These are phyloP conservation scores for Philopotamus ludificatus DNA, from an alignment of 1,140 invertebrate genomes.

Conservation along the genomic window DNA sequence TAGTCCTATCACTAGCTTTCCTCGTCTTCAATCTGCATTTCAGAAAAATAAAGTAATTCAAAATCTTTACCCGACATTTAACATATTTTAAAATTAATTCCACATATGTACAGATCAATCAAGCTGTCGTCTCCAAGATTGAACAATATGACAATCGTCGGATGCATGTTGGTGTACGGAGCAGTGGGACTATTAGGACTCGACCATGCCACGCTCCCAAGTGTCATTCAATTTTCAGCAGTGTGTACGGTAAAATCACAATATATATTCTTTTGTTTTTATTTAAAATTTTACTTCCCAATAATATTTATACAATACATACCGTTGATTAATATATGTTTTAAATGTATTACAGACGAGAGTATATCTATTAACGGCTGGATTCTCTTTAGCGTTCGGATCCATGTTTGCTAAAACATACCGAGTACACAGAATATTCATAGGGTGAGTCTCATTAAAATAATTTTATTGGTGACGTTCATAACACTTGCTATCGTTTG, in stretches of 20 bases:
- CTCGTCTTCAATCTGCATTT: slow-evolving; percentile 86
- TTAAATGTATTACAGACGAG: slow-evolving; percentile 63
- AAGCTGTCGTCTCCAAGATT: slow-evolving; percentile 95
- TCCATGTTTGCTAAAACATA: slow-evolving; percentile 91
- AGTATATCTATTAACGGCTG: slow-evolving; percentile 82
- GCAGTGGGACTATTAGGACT: slow-evolving; percentile 89
- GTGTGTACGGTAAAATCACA: slow-evolving; percentile 85
- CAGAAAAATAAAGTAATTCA: slow-evolving; percentile 76
- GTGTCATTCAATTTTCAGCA: slow-evolving; percentile 69
- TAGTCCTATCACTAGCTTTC: slow-evolving; percentile 75
- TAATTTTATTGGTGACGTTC: not conserved
- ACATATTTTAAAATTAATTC: slow-evolving; percentile 5
- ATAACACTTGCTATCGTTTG: slow-evolving; percentile 34
- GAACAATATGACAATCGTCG: slow-evolving; percentile 94
- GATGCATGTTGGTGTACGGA: slow-evolving; percentile 89
- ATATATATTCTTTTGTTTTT: too few relatives aligned
- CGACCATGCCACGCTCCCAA: slow-evolving; percentile 74
- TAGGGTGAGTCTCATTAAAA: slow-evolving; percentile 52
- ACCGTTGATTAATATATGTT: not conserved
- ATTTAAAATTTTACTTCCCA: not conserved
- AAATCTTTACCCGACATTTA: slow-evolving; percentile 6
- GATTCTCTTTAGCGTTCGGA: slow-evolving; percentile 84
- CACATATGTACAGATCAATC: slow-evolving; percentile 61
- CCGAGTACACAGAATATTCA: slow-evolving; percentile 83
- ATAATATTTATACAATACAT: not conserved